Evolutionary conservation across 2,113 vertebrate genomes (phyloP), one percentile per base, ranked within the genome.

Genomic region (Ictalurus furcatus): DNA sequence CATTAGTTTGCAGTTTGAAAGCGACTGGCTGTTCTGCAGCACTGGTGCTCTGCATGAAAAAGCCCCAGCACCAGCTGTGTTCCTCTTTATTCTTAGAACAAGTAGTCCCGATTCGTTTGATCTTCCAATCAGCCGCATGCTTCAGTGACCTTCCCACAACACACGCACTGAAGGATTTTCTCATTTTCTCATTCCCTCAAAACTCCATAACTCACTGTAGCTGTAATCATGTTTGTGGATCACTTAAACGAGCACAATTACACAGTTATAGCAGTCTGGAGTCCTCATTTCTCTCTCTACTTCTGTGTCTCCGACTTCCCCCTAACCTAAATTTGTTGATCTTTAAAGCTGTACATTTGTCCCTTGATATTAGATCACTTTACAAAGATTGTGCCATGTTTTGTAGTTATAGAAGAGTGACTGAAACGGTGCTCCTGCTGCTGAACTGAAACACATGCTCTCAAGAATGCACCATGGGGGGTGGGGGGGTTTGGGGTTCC

Each of bases 361-460:
- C 59, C 71, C 37, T 85, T 23, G 80, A 63, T n/a, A 87, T 74
- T 71, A 85, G 87, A 90, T 93, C 89, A 87, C 81, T 88, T 91
- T 90, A 90, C 54, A 85, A 74, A 23, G 59, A 63, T 48, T 25
- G 1, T 92, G 87, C 86, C 81, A 78, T 48, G 54, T 21, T 25
- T 73, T 52, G 30, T 58, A 74, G 34, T 86, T 34, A 23, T 34
- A 23, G 44, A 23, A 30, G 17, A 61, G 73, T 44, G 58, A 69
- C 56, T 7, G 59, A 88, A 85, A 82, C 58, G 25, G 79, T 40
- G 40, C 81, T 85, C 34, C 17, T 44, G 52, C 21, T 34, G 54
- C 30, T 88, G 87, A 88, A 86, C 84, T 87, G 52, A 90, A 88
- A 90, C 90, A 90, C 87, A 90, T 88, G 90, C 87, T 87, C 74